Base-by-base conservation (phyloP, 2,113 vertebrate genomes). In the Lutjanus erythropterus region DNA sequence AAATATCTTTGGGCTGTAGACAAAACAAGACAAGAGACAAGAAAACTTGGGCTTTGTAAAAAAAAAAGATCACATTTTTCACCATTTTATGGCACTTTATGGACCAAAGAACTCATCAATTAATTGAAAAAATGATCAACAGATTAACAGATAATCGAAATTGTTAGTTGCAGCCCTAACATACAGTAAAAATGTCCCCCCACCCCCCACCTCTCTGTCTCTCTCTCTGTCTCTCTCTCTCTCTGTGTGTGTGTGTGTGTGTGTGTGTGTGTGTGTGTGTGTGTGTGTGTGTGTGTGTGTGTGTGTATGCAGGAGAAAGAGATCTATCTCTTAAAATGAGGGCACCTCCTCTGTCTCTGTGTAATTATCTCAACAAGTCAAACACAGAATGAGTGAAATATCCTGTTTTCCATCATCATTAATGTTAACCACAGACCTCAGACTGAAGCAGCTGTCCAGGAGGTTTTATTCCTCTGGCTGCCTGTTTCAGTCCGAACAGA, bases 281-380 rank as follows among this genome's bases (percentile, higher is more conserved):
- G 18, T 18, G 31, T 50, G 64, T 47, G 53, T 53, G 19, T 33
- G 71, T 5, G 33, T 4, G 71, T 3, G 47, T 37, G 65, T 19
- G 52, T n/a, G 77, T 33, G 55, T 35, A 27, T 44, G 27, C 39
- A 53, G 15, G 39, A 29, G 19, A 44, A 31, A 66, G 23, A 61
- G 49, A 80, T 49, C 44, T 37, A 84, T 71, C 49, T 52, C 59
- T 77, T 46, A 23, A 52, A 90, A 88, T 80, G 23, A 75, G 70
- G 79, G 6, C 77, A 81, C 39, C 82, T 44, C 50, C 55, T 44
- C 75, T 56, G 59, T 29, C 59, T 75, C 76, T 44, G 12, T 41
- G 29, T 84, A 27, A 10, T 70, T 75, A 6, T 85, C 31, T 72
- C 73, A 86, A 87, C 67, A 85, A 80, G 78, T 88, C n/a, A 64